These are phyloP conservation scores for Octomys mimax DNA, from an alignment of 2,797 vertebrate species.

Conservation along the genomic window DNA sequence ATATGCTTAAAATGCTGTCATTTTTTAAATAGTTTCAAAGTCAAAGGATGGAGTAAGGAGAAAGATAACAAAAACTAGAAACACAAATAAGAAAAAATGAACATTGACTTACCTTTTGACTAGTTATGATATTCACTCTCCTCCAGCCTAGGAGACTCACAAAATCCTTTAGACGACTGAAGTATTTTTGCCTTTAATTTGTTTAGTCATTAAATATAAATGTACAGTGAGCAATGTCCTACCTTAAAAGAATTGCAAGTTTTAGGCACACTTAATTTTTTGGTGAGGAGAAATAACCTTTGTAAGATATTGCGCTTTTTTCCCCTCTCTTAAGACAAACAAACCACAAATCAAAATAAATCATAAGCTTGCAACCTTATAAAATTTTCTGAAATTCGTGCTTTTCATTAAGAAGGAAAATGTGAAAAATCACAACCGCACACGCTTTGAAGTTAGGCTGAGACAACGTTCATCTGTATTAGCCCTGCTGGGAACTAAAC, in stretches of 20 bases:
- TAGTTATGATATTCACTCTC: neutral
- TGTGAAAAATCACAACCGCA: neutral
- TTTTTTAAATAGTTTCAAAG: neutral
- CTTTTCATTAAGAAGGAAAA: neutral
- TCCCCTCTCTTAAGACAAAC: neutral
- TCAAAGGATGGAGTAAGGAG: neutral
- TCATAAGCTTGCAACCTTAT: neutral
- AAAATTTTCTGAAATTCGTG: constrained; percentile 7
- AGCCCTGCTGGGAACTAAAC: neutral
- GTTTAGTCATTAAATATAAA: neutral
- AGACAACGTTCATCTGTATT: neutral
- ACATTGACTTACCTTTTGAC: neutral
- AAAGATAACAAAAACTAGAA: neutral
- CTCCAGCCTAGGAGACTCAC: neutral
- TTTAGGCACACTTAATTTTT: neutral
- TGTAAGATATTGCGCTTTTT: neutral
- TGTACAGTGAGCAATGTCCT: constrained; percentile 2
- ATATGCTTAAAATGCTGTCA: neutral
- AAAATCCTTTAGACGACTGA: constrained; percentile 18
- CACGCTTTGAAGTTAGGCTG: neutral
- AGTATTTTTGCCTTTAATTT: constrained; percentile 13
- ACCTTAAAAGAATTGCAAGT: neutral
- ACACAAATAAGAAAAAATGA: neutral
- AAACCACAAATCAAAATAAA: constrained; percentile 10
- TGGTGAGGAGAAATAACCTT: neutral